Conservation (phyloP, 2,797 vertebrate genomes). For the Macropus fuliginosus region DNA sequence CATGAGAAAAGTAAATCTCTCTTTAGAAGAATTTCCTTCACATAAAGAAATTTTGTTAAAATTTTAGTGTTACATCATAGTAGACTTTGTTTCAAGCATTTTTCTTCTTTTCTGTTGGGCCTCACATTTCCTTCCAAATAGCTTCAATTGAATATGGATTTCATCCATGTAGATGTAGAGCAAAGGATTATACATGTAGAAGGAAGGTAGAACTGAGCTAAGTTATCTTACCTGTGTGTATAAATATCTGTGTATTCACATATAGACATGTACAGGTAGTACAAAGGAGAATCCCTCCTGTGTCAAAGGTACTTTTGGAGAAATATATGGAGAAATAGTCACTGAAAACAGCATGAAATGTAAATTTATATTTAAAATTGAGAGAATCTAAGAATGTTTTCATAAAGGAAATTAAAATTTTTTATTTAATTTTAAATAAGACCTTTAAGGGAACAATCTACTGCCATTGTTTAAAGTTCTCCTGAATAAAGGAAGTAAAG, state of each 20-base stretch:
- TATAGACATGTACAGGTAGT: background rate
- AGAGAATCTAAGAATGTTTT: slow-evolving; percentile 49
- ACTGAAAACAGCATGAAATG: slow-evolving; percentile 14
- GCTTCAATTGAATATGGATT: background rate
- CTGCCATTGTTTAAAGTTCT: slow-evolving; percentile 55
- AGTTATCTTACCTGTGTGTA: background rate
- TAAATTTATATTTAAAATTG: slow-evolving; percentile 53
- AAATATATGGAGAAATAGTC: slow-evolving; percentile 21
- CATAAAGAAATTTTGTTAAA: background rate
- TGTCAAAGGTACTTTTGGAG: slow-evolving; percentile 27
- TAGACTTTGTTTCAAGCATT: background rate
- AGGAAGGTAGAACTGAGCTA: background rate
- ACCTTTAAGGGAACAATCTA: slow-evolving; percentile 51
- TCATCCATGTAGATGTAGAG: background rate
- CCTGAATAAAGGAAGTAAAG: slow-evolving; percentile 37
- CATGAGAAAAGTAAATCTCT: background rate
- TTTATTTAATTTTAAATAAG: slow-evolving; percentile 51
- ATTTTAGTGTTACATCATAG: background rate
- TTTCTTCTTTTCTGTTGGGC: background rate
- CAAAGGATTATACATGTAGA: background rate
- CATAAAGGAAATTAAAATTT: slow-evolving; percentile 41
- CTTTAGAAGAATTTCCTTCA: background rate
- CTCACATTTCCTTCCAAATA: background rate
- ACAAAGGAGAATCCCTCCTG: slow-evolving; percentile 27
- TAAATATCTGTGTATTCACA: background rate